A percentile compares a stretch with the other conserved stretches of the same genome.
Evolutionary conservation across 2,888 invertebrate species (phyloP).

Genomic region (Caenorhabditis afra): DNA sequence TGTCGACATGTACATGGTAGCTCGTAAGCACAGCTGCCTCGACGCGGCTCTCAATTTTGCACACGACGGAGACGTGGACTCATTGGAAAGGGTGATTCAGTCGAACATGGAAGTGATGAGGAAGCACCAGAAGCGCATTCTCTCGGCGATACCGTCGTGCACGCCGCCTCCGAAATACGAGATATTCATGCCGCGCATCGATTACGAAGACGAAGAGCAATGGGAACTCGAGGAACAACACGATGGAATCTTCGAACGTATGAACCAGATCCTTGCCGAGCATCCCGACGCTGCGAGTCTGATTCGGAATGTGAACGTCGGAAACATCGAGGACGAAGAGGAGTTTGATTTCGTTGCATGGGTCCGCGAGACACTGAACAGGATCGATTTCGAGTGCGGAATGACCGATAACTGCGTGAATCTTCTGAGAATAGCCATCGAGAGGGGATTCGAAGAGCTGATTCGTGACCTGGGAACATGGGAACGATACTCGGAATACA

Average conservation of each 20-base stretch:
- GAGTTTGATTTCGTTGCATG: conserved; percentile 53
- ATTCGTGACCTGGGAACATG: conserved; percentile 50
- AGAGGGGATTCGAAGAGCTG: conserved; percentile 61
- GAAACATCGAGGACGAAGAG: conserved; percentile 23
- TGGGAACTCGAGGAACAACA: conserved; percentile 47
- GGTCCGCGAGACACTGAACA: conserved; percentile 46
- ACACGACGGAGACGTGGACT: conserved; percentile 58
- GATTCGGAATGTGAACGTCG: conserved; percentile 30
- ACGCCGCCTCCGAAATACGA: conserved; percentile 50
- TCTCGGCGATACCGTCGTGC: conserved; percentile 56
- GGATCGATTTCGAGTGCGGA: conserved; percentile 69
- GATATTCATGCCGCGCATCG: conserved; percentile 39
- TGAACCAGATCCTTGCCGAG: conserved; percentile 11
- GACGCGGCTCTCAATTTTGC: conserved; percentile 65
- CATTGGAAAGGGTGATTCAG: conserved; percentile 44
- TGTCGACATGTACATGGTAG: conserved; percentile 59
- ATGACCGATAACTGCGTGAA: conserved; percentile 56
- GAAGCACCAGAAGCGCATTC: conserved; percentile 41
- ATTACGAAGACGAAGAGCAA: conserved; percentile 17
- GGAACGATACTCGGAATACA: conserved; percentile 55
- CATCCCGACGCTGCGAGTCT: conserved; percentile 38
- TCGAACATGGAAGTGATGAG: conserved; percentile 40
- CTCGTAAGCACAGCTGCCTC: conserved; percentile 54
- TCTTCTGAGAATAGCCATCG: conserved; percentile 54
- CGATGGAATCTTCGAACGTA: conserved; percentile 4